These are phyloP conservation scores for Calonectris borealis DNA, from an alignment of 2,113 vertebrate species.

Conservation along the genomic window DNA sequence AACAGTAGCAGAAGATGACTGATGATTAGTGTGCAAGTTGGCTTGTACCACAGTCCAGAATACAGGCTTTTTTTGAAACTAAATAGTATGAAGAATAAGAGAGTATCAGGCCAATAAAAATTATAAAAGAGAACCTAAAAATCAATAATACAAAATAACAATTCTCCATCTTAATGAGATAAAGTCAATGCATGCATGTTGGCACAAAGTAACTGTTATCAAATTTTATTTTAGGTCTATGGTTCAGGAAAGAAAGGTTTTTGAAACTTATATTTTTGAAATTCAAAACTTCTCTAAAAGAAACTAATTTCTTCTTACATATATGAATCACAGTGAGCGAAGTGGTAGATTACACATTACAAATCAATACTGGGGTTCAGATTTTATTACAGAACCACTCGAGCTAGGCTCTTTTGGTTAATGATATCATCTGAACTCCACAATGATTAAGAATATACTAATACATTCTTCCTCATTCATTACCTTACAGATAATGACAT, in stretches of 20 bases:
- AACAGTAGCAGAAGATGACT: not conserved
- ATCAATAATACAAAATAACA: conserved; percentile 12
- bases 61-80: not conserved
- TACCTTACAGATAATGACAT: not conserved
- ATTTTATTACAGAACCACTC: conserved; percentile 3
- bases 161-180: conserved; percentile 14
- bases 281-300: not conserved
- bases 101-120: not conserved
- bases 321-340: not conserved
- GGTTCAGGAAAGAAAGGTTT: not conserved
- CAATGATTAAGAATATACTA: not conserved
- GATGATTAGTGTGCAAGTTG: not conserved
- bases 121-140: not conserved
- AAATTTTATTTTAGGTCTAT: not conserved
- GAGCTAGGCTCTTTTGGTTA: not conserved
- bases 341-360: not conserved
- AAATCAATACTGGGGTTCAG: not conserved
- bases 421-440: not conserved
- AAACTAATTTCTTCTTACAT: not conserved
- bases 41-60: not conserved
- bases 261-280: not conserved
- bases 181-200: not conserved
- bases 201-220: not conserved
- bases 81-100: not conserved
- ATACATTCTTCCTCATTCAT: conserved; percentile 14